A percentile compares a stretch with the other conserved stretches of the same genome.
These are phyloP conservation scores for Cerceris ruficornis DNA, from an alignment of 2,888 invertebrate species.

Conservation along the genomic window DNA sequence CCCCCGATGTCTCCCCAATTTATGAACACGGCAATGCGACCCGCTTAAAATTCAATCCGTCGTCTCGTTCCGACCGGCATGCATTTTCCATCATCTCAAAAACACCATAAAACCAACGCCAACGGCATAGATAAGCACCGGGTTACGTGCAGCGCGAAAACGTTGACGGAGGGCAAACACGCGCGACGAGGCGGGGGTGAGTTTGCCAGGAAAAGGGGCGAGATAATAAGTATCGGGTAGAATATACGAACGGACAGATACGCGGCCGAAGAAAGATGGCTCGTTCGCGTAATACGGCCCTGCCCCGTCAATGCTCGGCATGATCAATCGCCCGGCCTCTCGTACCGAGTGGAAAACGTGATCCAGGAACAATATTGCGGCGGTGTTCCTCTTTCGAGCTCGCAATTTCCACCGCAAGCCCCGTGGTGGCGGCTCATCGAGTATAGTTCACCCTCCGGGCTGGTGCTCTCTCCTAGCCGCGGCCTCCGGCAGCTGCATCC, in stretches of 20 bases:
- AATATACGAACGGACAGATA: slow-evolving; percentile 25
- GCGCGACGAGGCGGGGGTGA: slow-evolving; percentile 15
- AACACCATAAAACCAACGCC: too few species aligned
- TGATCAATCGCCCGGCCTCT: slow-evolving; percentile 64
- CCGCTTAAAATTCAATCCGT: too few species aligned
- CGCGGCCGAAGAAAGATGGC: slow-evolving; percentile 55
- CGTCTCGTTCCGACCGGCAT: too few species aligned
- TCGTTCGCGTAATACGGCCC: slow-evolving; percentile 50
- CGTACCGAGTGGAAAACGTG: slow-evolving; percentile 65
- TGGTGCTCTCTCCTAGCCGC: slow-evolving; percentile 20
- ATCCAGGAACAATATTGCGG: slow-evolving; percentile 69
- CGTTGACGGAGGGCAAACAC: slow-evolving; percentile 32
- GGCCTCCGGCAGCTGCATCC: not conserved
- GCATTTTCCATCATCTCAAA: too few species aligned
- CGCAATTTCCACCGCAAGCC: slow-evolving; percentile 38
- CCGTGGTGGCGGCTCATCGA: not conserved
- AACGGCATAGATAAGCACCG: too few species aligned
- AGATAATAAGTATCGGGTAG: not conserved
- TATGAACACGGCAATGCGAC: too few species aligned
- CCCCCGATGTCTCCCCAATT: too few species aligned
- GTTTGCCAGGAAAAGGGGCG: not conserved
- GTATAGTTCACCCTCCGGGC: not conserved
- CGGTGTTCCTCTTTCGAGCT: slow-evolving; percentile 48
- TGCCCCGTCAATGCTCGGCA: slow-evolving; percentile 63
- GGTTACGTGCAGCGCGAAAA: not conserved